These are phyloP conservation scores for Drosophila azteca DNA, from an alignment of 1,140 invertebrate species.

Conservation along the genomic window DNA sequence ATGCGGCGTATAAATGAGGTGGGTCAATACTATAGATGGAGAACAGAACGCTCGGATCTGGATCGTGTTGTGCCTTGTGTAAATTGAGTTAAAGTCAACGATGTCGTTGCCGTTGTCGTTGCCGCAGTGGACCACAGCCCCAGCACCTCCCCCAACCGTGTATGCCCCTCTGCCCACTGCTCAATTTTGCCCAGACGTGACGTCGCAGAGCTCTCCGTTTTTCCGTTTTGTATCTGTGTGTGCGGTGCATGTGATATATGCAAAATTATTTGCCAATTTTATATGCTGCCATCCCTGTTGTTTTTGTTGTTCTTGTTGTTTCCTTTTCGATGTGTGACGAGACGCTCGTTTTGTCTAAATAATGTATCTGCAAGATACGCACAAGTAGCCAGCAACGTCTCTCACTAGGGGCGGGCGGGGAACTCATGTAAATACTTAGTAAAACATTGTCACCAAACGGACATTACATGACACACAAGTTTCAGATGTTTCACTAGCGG, in stretches of 20 bases:
- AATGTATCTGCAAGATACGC: slow-evolving; percentile 49
- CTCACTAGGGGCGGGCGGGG: slow-evolving; percentile 11
- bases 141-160: not conserved
- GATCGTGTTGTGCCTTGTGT: slow-evolving; percentile 48
- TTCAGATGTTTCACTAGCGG: slow-evolving; percentile 9
- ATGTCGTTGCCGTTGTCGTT: not conserved
- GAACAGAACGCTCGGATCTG: slow-evolving; percentile 8
- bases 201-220: slow-evolving; percentile 19
- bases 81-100: slow-evolving; percentile 53
- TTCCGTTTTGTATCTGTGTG: not conserved
- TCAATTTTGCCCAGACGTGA: slow-evolving; percentile 34
- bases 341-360: slow-evolving; percentile 21
- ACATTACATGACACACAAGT: slow-evolving; percentile 33
- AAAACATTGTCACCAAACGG: slow-evolving; percentile 14
- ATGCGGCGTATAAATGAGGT: slow-evolving; percentile 44
- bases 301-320: slow-evolving; percentile 18
- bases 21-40: slow-evolving; percentile 50
- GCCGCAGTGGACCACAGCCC: slow-evolving; percentile 49
- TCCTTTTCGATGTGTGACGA: not conserved
- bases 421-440: slow-evolving; percentile 12
- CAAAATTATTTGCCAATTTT: slow-evolving; percentile 51
- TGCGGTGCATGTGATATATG: slow-evolving; percentile 40
- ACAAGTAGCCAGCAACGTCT: slow-evolving; percentile 23
- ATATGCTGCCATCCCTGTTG: slow-evolving; percentile 19
- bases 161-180: not conserved